Evolutionary conservation across 2,888 invertebrate species (phyloP).

Genomic region (Cetonia aurata): DNA sequence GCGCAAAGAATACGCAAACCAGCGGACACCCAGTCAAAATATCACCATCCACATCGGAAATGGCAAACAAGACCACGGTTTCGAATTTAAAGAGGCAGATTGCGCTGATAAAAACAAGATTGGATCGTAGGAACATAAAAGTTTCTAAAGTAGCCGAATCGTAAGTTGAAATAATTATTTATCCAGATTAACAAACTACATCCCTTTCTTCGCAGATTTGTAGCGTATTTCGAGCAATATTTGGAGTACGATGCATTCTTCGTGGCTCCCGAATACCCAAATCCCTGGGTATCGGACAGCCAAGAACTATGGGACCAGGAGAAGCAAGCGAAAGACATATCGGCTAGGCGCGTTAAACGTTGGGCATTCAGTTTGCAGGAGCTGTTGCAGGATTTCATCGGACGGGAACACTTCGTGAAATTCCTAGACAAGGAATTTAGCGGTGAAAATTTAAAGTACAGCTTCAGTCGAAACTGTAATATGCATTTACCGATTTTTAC

Average conservation of each 20-base stretch:
- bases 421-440: conserved; percentile 99
- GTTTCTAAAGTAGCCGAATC: conserved; percentile 95
- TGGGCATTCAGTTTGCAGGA: conserved; percentile 99
- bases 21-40: conserved; percentile 62
- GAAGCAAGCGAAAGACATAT: conserved; percentile 91
- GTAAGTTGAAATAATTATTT: conserved; percentile 71
- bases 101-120: conserved; percentile 78
- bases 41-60: conserved; percentile 69
- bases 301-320: conserved; percentile 98
- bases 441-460: conserved; percentile 95
- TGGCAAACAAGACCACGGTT: conserved; percentile 58
- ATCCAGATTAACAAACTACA: conserved; percentile 42
- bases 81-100: conserved; percentile 76
- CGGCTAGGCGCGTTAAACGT: conserved; percentile 91
- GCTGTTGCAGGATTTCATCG: conserved; percentile 93
- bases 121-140: conserved; percentile 90
- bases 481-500: conserved; percentile 2
- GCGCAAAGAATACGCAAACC: conserved; percentile 65
- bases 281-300: conserved; percentile 97
- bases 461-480: conserved; percentile 2
- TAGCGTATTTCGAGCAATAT: conserved; percentile 95
- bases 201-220: conserved; percentile 71
- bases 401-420: conserved; percentile 94
- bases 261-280: conserved; percentile 91
- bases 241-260: conserved; percentile 96